Evolutionary conservation across 1,140 invertebrate species (phyloP).

Genomic region (Drosophila ironensis): DNA sequence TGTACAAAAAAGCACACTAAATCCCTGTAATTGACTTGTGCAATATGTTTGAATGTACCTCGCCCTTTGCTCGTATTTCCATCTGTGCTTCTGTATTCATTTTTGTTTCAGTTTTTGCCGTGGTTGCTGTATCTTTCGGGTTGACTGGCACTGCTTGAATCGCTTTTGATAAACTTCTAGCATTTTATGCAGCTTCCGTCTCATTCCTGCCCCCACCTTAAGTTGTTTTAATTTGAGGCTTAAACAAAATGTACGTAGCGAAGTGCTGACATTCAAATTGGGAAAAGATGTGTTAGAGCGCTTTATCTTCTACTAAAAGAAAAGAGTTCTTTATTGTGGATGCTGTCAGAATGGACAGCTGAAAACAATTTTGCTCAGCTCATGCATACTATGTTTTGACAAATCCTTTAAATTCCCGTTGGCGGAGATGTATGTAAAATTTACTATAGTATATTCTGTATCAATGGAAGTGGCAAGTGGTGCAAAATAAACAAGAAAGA

Average conservation of each 20-base stretch:
- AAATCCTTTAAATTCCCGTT: too few relatives aligned
- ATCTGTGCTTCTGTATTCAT: conserved; percentile 26
- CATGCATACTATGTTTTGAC: neutral
- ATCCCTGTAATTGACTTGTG: conserved; percentile 75
- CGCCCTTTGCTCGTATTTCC: neutral
- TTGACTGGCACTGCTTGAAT: conserved; percentile 25
- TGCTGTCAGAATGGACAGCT: neutral
- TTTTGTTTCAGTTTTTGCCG: conserved; percentile 19
- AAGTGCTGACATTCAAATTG: conserved; percentile 11
- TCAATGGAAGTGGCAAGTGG: too few relatives aligned
- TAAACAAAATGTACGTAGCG: conserved; percentile 29
- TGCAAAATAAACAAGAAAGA: too few relatives aligned
- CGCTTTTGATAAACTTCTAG: conserved; percentile 25
- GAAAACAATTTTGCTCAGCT: too few relatives aligned
- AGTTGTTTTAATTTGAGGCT: conserved; percentile 35
- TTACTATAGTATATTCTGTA: too few relatives aligned
- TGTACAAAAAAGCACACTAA: conserved; percentile 47
- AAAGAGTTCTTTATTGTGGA: neutral
- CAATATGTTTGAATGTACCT: conserved; percentile 55
- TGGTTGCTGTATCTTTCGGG: conserved; percentile 32
- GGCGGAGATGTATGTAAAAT: too few relatives aligned
- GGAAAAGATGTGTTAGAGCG: neutral
- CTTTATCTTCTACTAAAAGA: conserved; percentile 6
- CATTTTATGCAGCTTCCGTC: neutral
- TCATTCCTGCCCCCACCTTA: conserved; percentile 1